A percentile compares a stretch with the other conserved stretches of the same genome.
These are phyloP conservation scores for Sphaeridia pumilis DNA, from an alignment of 2,888 invertebrate species.

Conservation along the genomic window DNA sequence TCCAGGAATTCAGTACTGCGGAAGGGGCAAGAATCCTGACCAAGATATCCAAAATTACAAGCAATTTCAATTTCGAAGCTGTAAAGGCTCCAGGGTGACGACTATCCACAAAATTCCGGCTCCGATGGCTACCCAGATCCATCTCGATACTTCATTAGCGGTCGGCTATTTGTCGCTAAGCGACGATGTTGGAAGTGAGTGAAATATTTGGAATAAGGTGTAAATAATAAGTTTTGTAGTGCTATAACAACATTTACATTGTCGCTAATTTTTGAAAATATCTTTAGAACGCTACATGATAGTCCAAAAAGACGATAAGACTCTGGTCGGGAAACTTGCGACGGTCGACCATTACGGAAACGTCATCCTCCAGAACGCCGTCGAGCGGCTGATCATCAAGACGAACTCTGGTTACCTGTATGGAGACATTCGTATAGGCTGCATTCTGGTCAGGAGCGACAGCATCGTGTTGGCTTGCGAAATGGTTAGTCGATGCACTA, in stretches of 20 bases:
- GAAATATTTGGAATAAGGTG: background rate
- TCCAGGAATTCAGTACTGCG: too few relatives aligned
- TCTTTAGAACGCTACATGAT: constrained; percentile 85
- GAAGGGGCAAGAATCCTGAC: too few relatives aligned
- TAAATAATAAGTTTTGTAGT: background rate
- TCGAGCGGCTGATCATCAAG: constrained; percentile 63
- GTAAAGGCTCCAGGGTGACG: too few relatives aligned
- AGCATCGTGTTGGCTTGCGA: constrained; percentile 96
- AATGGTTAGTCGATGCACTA: constrained; percentile 66
- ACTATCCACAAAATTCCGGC: too few relatives aligned
- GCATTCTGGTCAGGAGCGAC: constrained; percentile 94
- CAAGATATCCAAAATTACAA: too few relatives aligned
- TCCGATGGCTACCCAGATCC: too few relatives aligned
- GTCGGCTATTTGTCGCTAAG: too few relatives aligned
- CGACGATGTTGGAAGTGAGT: background rate
- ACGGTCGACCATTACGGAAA: constrained; percentile 99
- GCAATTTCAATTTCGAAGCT: too few relatives aligned
- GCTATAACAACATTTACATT: too few relatives aligned
- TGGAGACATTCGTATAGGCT: constrained; percentile 92
- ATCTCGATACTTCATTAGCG: too few relatives aligned
- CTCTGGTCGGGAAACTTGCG: constrained; percentile 84
- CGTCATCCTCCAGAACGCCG: constrained; percentile 84
- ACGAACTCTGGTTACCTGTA: constrained; percentile 86
- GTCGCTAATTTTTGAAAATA: too few relatives aligned
- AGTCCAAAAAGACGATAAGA: constrained; percentile 86